Evolutionary conservation across 2,888 invertebrate species (phyloP), one percentile per base, ranked within the genome.

Genomic region (Cabera pusaria): DNA sequence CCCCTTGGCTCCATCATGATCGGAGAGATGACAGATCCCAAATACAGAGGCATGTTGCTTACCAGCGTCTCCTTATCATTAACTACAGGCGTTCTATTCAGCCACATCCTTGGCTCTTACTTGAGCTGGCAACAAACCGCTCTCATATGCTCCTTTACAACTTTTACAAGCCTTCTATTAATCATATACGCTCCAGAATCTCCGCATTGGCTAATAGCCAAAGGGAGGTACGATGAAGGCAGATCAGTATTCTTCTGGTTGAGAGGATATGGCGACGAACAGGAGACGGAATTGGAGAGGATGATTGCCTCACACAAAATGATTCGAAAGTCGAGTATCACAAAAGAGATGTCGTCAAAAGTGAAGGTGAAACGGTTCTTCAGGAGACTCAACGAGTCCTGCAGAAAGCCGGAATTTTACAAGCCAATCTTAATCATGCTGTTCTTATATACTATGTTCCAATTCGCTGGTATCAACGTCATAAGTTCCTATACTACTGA

Each of bases 401-500:
- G 78, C 0, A 72, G 63, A 18, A 86, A 85, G 18, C 90, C 90
- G 0, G 90, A 90, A 54, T 93, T 93, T 59, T 79, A 90, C 37
- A 91, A 90, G 55, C 93, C 93, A 0, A 81, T 93, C 2, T 63
- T 79, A 0, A 90, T 93, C 24, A 90, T 94, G 74, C 85, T 91
- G 35, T 79, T 91, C 1, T 78, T 93, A 32, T 93, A 94, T 51
- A 87, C 90, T 0, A 90, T 92, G 60, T 92, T 92, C 54, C 94
- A 94, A 62, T 91, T 94, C 41, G 91, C 93, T 10, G 94, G 94
- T 0, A 91, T 93, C 4, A 93, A 93, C 52, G 93, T 93, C 0
- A 89, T 94, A 8, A 91, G 92, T 26, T 94, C 93, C 0, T 94
- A 94, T 50, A 91, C 93, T 0, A 92, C 92, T 12, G 90, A 91